phyloP scores from a whole-genome alignment of 2,888 invertebrate genomes.

The Apamea crenata region DNA sequence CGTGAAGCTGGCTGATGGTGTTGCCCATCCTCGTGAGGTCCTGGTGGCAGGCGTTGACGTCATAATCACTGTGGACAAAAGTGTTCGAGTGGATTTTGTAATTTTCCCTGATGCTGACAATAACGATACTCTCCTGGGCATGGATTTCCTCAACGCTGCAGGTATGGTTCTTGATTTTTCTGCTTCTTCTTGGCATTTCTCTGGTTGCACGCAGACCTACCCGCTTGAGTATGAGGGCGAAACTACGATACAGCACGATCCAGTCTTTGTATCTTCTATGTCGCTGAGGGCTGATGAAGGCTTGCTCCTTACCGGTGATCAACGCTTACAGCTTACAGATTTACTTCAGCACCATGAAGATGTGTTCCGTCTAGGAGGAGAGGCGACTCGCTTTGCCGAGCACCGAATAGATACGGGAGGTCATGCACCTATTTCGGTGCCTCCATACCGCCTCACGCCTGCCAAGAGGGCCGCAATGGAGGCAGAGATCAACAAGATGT shows the following conservation, averaged over 20 bases:
- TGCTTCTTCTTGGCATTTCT: background rate
- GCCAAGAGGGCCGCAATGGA: conserved; percentile 16
- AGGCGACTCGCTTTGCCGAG: conserved; percentile 24
- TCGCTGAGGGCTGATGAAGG: conserved; percentile 17
- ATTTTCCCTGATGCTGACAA: conserved; percentile 18
- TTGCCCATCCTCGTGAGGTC: background rate
- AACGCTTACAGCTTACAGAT: conserved; percentile 7
- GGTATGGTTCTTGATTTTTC: conserved; percentile 17
- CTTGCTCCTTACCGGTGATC: conserved; percentile 4
- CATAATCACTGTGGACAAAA: background rate
- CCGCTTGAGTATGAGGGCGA: conserved; percentile 10
- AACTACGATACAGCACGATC: background rate
- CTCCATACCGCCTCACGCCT: conserved; percentile 27
- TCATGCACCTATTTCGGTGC: conserved; percentile 27
- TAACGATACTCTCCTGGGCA: conserved; percentile 25
- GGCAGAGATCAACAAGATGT: conserved; percentile 17
- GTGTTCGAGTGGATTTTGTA: conserved; percentile 6
- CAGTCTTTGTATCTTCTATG: conserved; percentile 6
- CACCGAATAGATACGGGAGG: conserved; percentile 39
- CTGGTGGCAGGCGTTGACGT: background rate
- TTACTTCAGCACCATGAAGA: conserved; percentile 16
- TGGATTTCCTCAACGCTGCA: conserved; percentile 18
- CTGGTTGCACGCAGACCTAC: background rate
- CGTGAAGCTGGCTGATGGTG: conserved; percentile 23
- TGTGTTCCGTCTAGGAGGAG: conserved; percentile 16